Evolutionary conservation across 2,113 vertebrate genomes (phyloP).

Genomic region (Peucedramus taeniatus): DNA sequence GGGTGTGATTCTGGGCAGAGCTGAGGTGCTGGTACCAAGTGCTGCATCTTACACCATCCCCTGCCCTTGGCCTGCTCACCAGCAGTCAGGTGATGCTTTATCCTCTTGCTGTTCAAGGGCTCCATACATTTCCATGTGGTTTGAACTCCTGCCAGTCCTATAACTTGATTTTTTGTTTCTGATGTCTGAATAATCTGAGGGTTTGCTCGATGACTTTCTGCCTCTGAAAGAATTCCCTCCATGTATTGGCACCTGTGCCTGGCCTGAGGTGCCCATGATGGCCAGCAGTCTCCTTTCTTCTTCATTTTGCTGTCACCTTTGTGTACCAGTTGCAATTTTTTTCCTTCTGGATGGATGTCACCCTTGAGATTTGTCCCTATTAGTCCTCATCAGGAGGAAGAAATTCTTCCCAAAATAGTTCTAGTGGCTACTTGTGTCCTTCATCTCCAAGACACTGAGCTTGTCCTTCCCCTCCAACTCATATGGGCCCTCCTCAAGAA

Average conservation of each 20-base stretch:
- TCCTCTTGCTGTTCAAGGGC: background rate
- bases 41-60: background rate
- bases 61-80: background rate
- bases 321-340: background rate
- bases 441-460: background rate
- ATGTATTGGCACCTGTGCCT: background rate
- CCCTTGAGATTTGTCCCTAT: background rate
- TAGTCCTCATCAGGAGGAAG: background rate
- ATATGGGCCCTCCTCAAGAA: background rate
- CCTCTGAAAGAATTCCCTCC: background rate
- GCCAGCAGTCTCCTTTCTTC: background rate
- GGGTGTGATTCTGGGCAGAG: background rate
- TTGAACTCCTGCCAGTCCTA: background rate
- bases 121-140: background rate
- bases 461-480: background rate
- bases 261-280: rapidly evolving
- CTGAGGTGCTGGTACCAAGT: rapidly evolving
- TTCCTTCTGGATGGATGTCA: background rate
- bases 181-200: background rate
- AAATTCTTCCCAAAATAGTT: background rate
- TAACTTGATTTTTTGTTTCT: background rate
- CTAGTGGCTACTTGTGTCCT: background rate
- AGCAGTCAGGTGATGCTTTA: background rate
- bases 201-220: background rate
- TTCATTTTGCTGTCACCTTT: background rate